Percentiles rank a stretch among this genome's conserved stretches.
Evolutionary conservation across 2,888 invertebrate species (phyloP).

Genomic region (Bombylius discolor): DNA sequence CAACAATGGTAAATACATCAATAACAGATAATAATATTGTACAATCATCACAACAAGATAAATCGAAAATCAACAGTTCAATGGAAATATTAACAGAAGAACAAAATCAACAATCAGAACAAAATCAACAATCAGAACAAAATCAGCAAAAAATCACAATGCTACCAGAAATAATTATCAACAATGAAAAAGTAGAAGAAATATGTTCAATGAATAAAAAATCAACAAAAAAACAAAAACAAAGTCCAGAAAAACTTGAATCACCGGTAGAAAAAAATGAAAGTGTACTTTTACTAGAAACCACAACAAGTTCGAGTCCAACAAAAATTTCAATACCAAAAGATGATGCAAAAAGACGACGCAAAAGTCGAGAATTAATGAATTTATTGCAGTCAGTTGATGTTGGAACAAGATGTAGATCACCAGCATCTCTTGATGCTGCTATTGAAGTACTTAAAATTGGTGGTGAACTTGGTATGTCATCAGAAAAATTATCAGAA

Average conservation of each 20-base stretch:
- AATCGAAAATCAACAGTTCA: too few species aligned
- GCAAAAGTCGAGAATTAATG: too few species aligned
- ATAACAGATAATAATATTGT: not conserved
- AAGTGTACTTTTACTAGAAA: not conserved
- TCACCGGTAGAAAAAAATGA: not conserved
- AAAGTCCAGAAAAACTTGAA: not conserved
- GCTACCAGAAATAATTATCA: not conserved
- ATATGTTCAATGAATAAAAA: too few species aligned
- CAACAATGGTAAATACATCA: slow-evolving; percentile 1
- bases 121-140: too few species aligned
- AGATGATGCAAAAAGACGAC: not conserved
- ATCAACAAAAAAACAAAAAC: not conserved
- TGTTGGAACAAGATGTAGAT: not conserved
- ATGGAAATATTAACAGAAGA: too few species aligned
- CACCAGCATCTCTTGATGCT: not conserved
- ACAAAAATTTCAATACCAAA: not conserved
- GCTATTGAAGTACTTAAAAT: not conserved
- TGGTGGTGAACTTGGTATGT: not conserved
- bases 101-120: too few species aligned
- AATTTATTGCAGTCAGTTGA: not conserved
- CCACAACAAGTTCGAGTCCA: not conserved
- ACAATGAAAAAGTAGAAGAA: not conserved
- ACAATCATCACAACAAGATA: not conserved
- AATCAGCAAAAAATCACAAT: too few species aligned
- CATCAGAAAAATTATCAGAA: not conserved